Evolutionary conservation across 2,888 invertebrate species (phyloP), one percentile per base, ranked within the genome.

Genomic region (Azorinus chamasolen): DNA sequence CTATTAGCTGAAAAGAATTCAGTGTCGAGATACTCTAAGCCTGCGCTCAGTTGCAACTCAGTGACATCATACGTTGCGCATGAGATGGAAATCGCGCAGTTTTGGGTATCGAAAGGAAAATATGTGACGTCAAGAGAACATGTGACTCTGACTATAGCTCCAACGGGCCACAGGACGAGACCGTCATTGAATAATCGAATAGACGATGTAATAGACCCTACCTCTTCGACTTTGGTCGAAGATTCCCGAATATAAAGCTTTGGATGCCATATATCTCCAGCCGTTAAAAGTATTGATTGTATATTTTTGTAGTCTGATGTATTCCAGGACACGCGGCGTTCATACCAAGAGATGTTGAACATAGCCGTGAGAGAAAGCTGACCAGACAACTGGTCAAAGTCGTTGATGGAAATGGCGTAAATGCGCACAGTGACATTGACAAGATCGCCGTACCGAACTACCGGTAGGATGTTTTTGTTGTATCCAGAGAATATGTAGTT

Each of bases 351-450:
- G 1, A 69, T 32, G 6, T 14, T 39, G 39, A 62, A 61, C 3
- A 32, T 10, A 32, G 48, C 43, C 14, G 51, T 25, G 1, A 69
- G 12, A 2, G 62, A 45, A 6, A 69, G 58, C 48, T 62, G 54
- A 8, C 69, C 62, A 1, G 69, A 62, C 22, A 62, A 54, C 41
- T 69, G 61, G 27, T 69, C 55, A 22, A 69, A 62, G 22, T 55
- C 41, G 37, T 61, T 69, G 14, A 69, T 48, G 12, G 45, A 53
- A 18, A 50, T 39, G 27, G 48, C 32, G 12, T 3, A 20, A n/a
- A 61, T 39, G 1, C 37, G 27, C 8, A 69, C 8, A 25, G 45
- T 2, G 2, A 69, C 41, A 24, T 8, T 18, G 6, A 43, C 22
- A 16, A 45, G 25, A 10, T 62, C 24, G 1, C 46, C 24, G 24